These are phyloP conservation scores for Dexiosoma caninum DNA, from an alignment of 2,888 invertebrate genomes.

Conservation along the genomic window DNA sequence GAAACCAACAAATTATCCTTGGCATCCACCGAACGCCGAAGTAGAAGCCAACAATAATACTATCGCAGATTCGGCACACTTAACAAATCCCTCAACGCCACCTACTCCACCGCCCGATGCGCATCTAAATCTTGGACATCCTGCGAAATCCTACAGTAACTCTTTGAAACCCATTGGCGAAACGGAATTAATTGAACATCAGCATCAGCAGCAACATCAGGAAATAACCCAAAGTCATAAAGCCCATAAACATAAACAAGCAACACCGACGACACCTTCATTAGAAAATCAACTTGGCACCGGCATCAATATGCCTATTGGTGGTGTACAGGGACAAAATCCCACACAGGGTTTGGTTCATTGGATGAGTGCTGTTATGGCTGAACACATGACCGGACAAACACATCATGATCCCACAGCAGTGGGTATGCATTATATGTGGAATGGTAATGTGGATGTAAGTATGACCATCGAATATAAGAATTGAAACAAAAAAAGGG, in stretches of 20 bases:
- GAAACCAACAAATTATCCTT: slow-evolving; percentile 83
- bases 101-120: slow-evolving; percentile 66
- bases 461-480: slow-evolving; percentile 66
- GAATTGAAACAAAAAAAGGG: neutral
- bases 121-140: slow-evolving; percentile 43
- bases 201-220: slow-evolving; percentile 55
- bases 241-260: slow-evolving; percentile 49
- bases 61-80: slow-evolving; percentile 61
- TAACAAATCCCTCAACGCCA: slow-evolving; percentile 66
- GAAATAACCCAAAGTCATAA: slow-evolving; percentile 44
- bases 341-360: slow-evolving; percentile 91
- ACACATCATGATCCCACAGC: slow-evolving; percentile 82
- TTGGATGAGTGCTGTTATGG: slow-evolving; percentile 97
- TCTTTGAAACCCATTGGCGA: slow-evolving; percentile 43
- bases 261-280: slow-evolving; percentile 17
- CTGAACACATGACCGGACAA: slow-evolving; percentile 92
- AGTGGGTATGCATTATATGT: slow-evolving; percentile 78
- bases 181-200: slow-evolving; percentile 45
- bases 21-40: slow-evolving; percentile 76
- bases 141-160: slow-evolving; percentile 39
- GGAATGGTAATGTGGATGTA: slow-evolving; percentile 78
- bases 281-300: slow-evolving; percentile 31
- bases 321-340: slow-evolving; percentile 80
- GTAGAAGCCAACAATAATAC: slow-evolving; percentile 62
- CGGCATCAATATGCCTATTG: slow-evolving; percentile 75